These are phyloP conservation scores for Branchinecta sandiegonensis DNA, from an alignment of 2,888 invertebrate genomes.

Conservation along the genomic window DNA sequence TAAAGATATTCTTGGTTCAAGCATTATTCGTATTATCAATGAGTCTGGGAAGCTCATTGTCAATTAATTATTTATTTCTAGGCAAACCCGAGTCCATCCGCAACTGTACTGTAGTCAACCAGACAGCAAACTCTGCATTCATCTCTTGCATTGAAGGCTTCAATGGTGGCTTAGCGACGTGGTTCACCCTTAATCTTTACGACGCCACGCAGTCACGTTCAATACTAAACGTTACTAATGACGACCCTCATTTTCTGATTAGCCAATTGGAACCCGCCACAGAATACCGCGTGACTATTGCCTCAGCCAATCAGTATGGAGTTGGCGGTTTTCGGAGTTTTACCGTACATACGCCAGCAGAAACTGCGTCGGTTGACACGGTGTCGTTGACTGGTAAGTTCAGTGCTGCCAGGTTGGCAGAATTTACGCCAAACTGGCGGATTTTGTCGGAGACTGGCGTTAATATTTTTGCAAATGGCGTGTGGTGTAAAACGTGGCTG, in stretches of 20 bases:
- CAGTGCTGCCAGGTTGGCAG: no score
- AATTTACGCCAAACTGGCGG: no score
- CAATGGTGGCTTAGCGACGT: conserved; percentile 31
- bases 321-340: background rate
- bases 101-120: conserved; percentile 31
- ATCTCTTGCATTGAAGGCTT: conserved; percentile 30
- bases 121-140: conserved; percentile 29
- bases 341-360: background rate
- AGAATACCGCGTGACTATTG: conserved; percentile 20
- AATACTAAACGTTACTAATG: conserved; percentile 20
- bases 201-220: conserved; percentile 17
- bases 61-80: conserved; percentile 19
- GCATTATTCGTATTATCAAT: no score
- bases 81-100: conserved; percentile 31
- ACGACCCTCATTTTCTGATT: conserved; percentile 22
- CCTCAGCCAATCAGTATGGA: conserved; percentile 22
- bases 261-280: conserved; percentile 18
- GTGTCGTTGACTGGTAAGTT: background rate
- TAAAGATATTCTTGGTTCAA: no score
- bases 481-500: no score
- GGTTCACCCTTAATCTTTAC: conserved; percentile 30
- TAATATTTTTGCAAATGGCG: no score
- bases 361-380: background rate
- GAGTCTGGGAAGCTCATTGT: no score
- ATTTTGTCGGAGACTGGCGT: no score